Evolutionary conservation across 1,140 invertebrate species (phyloP).

Genomic region (Rhopalosiphum maidis): DNA sequence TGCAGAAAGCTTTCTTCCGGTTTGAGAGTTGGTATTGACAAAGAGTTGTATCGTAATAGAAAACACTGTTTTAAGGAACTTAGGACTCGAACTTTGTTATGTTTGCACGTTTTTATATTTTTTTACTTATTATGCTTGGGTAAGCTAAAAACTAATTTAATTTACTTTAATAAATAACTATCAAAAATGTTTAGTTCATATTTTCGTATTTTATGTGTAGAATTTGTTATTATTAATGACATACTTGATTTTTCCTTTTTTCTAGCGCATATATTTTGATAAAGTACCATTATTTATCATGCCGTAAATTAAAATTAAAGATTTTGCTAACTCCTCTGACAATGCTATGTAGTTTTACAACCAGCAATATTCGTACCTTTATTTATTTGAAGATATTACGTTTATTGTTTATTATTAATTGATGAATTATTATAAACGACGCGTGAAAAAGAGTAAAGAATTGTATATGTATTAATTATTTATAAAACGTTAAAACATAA

Average conservation of each 20-base stretch:
- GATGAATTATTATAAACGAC: too few species aligned
- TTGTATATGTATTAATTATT: too few species aligned
- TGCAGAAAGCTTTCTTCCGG: not conserved
- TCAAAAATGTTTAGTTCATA: not conserved
- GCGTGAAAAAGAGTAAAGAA: too few species aligned
- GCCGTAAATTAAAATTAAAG: not conserved
- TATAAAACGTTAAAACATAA: too few species aligned
- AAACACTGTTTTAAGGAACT: too few species aligned
- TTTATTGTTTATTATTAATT: too few species aligned
- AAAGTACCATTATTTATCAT: not conserved
- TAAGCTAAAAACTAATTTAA: too few species aligned
- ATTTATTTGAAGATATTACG: not conserved
- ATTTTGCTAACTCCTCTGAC: not conserved
- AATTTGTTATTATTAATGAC: not conserved
- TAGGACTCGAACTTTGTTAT: not conserved
- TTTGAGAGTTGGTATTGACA: not conserved
- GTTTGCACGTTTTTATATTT: not conserved
- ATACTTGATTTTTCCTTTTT: not conserved
- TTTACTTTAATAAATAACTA: not conserved
- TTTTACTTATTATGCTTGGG: not conserved
- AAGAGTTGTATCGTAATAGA: not conserved
- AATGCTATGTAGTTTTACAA: not conserved
- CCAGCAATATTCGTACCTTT: not conserved
- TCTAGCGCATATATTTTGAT: not conserved
- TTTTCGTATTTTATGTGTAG: not conserved